Evolutionary conservation across 2,888 invertebrate species (phyloP).

Genomic region (Myopa tessellatipennis): DNA sequence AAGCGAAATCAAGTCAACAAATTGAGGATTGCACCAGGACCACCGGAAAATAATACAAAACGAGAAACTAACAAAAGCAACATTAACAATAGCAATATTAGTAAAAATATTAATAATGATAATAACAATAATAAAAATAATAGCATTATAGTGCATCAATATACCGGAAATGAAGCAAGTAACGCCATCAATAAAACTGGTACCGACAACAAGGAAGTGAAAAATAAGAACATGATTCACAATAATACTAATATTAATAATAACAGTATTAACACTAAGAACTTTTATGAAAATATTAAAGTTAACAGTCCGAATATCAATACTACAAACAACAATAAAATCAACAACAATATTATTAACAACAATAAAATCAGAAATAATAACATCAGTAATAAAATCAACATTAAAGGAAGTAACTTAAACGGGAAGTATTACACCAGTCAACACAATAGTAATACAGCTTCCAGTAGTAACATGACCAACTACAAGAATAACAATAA

Average conservation of each 20-base stretch:
- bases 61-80: not conserved
- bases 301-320: not conserved
- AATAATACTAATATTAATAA: not conserved
- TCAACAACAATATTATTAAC: too few relatives aligned
- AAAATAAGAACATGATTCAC: not conserved
- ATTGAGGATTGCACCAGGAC: not conserved
- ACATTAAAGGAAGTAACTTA: not conserved
- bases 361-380: too few relatives aligned
- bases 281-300: not conserved
- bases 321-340: not conserved
- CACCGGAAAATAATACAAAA: not conserved
- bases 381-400: not conserved
- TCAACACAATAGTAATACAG: slow-evolving; percentile 53
- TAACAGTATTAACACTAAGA: not conserved
- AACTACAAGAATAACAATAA: slow-evolving; percentile 9
- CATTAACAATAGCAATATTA: not conserved
- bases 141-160: too few relatives aligned
- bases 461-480: too few relatives aligned
- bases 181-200: not conserved
- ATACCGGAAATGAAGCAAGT: too few relatives aligned
- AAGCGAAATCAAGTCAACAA: not conserved
- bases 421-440: not conserved
- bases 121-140: not conserved
- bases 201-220: not conserved
- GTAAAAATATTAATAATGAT: not conserved